A percentile compares a stretch with the other conserved stretches of the same genome.
phyloP scores from a whole-genome alignment of 92 coral and sea anemone species.

The Montipora capitata region DNA sequence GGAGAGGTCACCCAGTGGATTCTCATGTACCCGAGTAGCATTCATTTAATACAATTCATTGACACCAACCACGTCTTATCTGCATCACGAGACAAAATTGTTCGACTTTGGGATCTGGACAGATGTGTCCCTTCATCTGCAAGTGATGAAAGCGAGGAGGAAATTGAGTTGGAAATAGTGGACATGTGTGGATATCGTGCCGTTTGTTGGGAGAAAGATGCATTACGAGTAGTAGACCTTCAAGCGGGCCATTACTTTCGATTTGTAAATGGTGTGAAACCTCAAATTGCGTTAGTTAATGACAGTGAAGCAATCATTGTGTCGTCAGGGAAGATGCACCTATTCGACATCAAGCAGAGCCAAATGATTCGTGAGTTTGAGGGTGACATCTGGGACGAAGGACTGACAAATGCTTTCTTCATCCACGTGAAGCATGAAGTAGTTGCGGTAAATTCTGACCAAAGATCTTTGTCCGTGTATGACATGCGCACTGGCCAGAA shows the following conservation, averaged over 20 bases:
- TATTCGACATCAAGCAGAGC: slow-evolving; percentile 63
- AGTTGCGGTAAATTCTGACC: slow-evolving; percentile 57
- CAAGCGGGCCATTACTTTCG: slow-evolving; percentile 51
- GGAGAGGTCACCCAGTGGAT: slow-evolving; percentile 44
- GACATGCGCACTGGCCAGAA: slow-evolving; percentile 68
- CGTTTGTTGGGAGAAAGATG: slow-evolving; percentile 58
- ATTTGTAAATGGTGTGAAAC: slow-evolving; percentile 69
- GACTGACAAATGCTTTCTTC: slow-evolving; percentile 49
- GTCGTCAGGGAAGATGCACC: slow-evolving; percentile 55
- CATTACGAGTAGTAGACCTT: slow-evolving; percentile 59
- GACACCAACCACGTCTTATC: slow-evolving; percentile 75
- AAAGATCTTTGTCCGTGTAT: slow-evolving; percentile 61
- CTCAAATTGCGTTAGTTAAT: slow-evolving; percentile 69
- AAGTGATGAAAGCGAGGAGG: slow-evolving; percentile 39
- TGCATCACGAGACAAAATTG: slow-evolving; percentile 83
- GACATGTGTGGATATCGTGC: slow-evolving; percentile 37
- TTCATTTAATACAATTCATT: slow-evolving; percentile 70
- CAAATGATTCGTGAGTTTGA: slow-evolving; percentile 59
- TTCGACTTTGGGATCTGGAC: slow-evolving; percentile 83
- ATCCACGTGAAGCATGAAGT: slow-evolving; percentile 47
- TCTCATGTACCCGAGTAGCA: slow-evolving; percentile 76
- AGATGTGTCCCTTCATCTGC: slow-evolving; percentile 35
- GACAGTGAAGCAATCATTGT: slow-evolving; percentile 60
- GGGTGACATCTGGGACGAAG: slow-evolving; percentile 56
- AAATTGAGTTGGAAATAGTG: slow-evolving; percentile 72